Base-by-base conservation (phyloP, 2,797 vertebrate genomes). In the Protosalanx chinensis region DNA sequence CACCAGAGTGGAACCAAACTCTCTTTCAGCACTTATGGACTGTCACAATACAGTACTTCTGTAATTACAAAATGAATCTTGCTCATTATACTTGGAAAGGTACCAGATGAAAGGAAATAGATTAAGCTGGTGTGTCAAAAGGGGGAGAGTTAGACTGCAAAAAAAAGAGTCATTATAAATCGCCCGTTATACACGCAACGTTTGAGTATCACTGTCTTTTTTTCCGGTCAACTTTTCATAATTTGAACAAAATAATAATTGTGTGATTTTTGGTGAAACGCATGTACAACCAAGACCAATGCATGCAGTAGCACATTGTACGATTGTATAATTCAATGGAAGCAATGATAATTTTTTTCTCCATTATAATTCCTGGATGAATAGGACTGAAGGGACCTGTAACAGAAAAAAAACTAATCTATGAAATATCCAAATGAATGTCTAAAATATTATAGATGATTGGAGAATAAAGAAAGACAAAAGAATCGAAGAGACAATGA, bases 51-150 rank as follows among this genome's bases (percentile, higher is more conserved):
- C 79, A 80, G 81, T 79, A 87, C 87, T 83, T 85, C 80, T 75
- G 83, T 81, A 88, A 90, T 90, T 91, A 90, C 82, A 84, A 78
- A 83, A 86, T 72, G 82, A 85, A 87, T 86, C 81, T 85, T 74
- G 80, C 80, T 87, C 86, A 91, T 88, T 87, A 86, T 85, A 82
- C 74, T 75, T 65, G 73, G 84, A 87, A 88, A 87, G 87, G 82
- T 84, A 81, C 46, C 69, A 74, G 78, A 81, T 79, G 72, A 85
- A 86, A 60, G 73, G 20, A 75, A 85, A 67, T 51, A 81, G 80
- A 87, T 89, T 71, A 88, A 84, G 81, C 75, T 81, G 86, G 23
- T 53, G 71, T 83, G 83, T 85, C 71, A 76, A 73, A 87, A 5
- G 67, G 67, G 27, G 51, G 15, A 37, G n/a, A 35, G n/a, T 20